Base-by-base conservation (phyloP, 1,140 invertebrate genomes). In the Trichonephila inaurata region DNA sequence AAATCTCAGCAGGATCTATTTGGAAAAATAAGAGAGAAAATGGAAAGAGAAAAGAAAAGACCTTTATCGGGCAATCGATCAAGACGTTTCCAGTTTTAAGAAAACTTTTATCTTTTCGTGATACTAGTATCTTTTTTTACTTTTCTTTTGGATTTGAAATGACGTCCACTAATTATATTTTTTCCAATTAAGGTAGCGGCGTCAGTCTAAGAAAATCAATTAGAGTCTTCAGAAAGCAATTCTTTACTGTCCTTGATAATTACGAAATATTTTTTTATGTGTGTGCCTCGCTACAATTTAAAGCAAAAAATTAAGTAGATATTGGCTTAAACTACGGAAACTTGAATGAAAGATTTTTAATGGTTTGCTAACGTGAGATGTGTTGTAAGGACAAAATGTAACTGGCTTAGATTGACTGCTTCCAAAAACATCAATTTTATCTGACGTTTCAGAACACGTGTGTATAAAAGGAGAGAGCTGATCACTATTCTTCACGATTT, bases 141-240 rank as follows among this genome's bases (percentile, higher is more conserved):
- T 64, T 33, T 87, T 6, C 64, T 44, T 66, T 62, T 12, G n/a
- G 86, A 88, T 88, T 88, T 88, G 24, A 88, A 88, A 88, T 64
- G 61, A 88, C 83, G 61, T 88, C 6, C 19, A 18, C 62, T 64
- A 88, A 88, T 88, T 88, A 64, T 88, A 64, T 88, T 88, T 88
- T 88, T 88, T 88, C 33, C 86, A 40, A 62, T 62, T 64, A 88
- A 44, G 62, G 86, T n/a, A 66, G 60, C 61, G 18, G 33, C 60
- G 83, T 85, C 62, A 64, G 28, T 40, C 33, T 14, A 64, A 64
- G 28, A 64, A 88, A 88, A 88, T 64, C 86, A 88, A 88, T 88
- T 88, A 88, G 28, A 18, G 33, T 64, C 28, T 28, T 83, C 82
- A 58, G 51, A 88, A 88, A 64, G 60, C 60, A 64, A 88, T 88